Evolutionary conservation across 2,888 invertebrate genomes (phyloP).

Genomic region (Spisula subtruncata): DNA sequence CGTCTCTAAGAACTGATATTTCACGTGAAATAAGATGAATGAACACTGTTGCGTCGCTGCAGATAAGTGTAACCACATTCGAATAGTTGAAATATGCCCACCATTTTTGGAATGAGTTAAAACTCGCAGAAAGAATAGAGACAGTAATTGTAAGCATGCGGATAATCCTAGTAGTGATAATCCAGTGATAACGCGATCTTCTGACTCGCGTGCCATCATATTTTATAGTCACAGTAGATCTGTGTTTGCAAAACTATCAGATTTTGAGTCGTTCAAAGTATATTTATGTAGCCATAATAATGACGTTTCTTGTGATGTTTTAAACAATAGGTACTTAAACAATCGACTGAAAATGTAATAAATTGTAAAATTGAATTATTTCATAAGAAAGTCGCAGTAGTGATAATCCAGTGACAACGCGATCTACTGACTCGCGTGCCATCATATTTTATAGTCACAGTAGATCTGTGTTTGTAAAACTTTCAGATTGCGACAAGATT

Average conservation of each 20-base stretch:
- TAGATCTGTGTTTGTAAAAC: too few species aligned
- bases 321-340: too few species aligned
- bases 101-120: slow-evolving; percentile 43
- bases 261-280: not conserved
- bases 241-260: not conserved
- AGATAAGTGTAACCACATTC: slow-evolving; percentile 54
- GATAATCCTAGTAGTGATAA: slow-evolving; percentile 17
- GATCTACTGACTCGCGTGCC: too few species aligned
- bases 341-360: too few species aligned
- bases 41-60: slow-evolving; percentile 50
- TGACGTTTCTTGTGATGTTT: too few species aligned
- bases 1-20: slow-evolving; percentile 40
- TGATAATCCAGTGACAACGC: too few species aligned
- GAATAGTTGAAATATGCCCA: slow-evolving; percentile 46
- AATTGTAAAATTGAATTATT: too few species aligned
- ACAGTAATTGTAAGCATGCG: slow-evolving; percentile 30
- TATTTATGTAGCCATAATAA: too few species aligned
- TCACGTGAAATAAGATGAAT: slow-evolving; percentile 54
- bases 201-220: not conserved
- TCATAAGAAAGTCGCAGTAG: too few species aligned
- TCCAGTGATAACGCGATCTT: slow-evolving; percentile 21
- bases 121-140: slow-evolving; percentile 40
- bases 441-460: too few species aligned
- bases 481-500: not conserved
- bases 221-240: not conserved